Percentiles rank a stretch among this genome's conserved stretches.
phyloP scores from a whole-genome alignment of 2,797 vertebrate species.

The Adrianichthys oophorus region DNA sequence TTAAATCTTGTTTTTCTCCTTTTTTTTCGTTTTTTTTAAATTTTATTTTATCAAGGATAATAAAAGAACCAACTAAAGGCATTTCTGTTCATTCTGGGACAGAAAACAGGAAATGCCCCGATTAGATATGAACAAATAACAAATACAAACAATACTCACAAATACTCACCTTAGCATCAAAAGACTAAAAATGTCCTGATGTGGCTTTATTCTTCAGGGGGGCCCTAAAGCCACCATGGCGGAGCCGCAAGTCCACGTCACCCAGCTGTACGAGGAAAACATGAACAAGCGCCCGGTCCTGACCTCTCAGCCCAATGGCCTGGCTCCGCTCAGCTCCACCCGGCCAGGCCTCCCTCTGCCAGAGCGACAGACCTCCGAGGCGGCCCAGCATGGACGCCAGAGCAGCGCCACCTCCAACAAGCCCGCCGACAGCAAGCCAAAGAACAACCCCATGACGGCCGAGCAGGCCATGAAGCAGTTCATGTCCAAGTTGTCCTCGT shows the following conservation, averaged over 20 bases:
- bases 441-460: slow-evolving; percentile 80
- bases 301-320: slow-evolving; percentile 93
- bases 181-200: too few species aligned
- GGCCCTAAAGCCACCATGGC: slow-evolving; percentile 90
- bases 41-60: too few species aligned
- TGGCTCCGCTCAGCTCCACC: slow-evolving; percentile 78
- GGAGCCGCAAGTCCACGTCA: slow-evolving; percentile 88
- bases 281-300: slow-evolving; percentile 92
- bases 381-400: slow-evolving; percentile 85
- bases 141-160: too few species aligned
- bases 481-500: slow-evolving; percentile 92
- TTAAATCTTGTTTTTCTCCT: too few species aligned
- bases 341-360: slow-evolving; percentile 83
- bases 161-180: too few species aligned
- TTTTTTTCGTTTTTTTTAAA: too few species aligned
- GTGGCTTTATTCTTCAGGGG: slow-evolving; percentile 73
- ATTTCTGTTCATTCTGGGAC: too few species aligned
- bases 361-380: slow-evolving; percentile 80
- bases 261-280: slow-evolving; percentile 94
- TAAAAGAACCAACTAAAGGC: too few species aligned
- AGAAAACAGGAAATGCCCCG: too few species aligned
- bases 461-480: slow-evolving; percentile 98
- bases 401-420: slow-evolving; percentile 90
- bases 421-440: slow-evolving; percentile 86
- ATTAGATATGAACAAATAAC: too few species aligned